These are phyloP conservation scores for Pecten maximus DNA, from an alignment of 2,888 invertebrate species.

Conservation along the genomic window DNA sequence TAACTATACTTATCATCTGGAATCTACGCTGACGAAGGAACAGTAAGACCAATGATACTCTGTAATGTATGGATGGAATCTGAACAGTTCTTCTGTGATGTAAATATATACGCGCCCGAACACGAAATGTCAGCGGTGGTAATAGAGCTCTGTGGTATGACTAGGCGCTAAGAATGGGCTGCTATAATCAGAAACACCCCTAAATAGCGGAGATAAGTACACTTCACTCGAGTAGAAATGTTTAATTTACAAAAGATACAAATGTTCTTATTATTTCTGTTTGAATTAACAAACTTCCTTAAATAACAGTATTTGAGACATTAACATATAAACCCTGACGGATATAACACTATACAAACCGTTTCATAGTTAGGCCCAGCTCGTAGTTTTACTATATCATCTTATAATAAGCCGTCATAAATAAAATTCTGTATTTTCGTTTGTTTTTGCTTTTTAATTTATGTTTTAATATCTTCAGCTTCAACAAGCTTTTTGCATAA, in stretches of 20 bases:
- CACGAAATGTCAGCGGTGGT: neutral
- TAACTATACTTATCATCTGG: neutral
- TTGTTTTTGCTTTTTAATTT: too few relatives aligned
- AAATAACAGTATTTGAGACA: too few relatives aligned
- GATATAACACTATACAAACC: too few relatives aligned
- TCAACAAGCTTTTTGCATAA: too few relatives aligned
- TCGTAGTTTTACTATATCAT: too few relatives aligned
- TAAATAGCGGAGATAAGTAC: conserved; percentile 23
- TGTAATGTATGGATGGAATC: neutral
- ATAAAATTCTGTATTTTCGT: too few relatives aligned
- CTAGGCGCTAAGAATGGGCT: neutral
- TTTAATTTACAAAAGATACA: conserved; percentile 24
- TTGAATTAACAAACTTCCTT: neutral
- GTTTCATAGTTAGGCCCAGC: too few relatives aligned
- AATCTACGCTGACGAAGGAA: neutral
- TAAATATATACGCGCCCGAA: neutral
- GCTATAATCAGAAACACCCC: conserved; percentile 6
- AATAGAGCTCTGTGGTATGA: neutral
- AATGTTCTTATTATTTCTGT: neutral
- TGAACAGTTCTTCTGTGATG: neutral
- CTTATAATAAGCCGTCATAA: too few relatives aligned
- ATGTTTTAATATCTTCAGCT: too few relatives aligned
- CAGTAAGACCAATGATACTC: neutral
- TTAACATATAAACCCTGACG: too few relatives aligned
- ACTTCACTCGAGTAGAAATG: conserved; percentile 18